Evolutionary conservation across 2,113 vertebrate species (phyloP).

Genomic region (Motacilla tschutschensis): DNA sequence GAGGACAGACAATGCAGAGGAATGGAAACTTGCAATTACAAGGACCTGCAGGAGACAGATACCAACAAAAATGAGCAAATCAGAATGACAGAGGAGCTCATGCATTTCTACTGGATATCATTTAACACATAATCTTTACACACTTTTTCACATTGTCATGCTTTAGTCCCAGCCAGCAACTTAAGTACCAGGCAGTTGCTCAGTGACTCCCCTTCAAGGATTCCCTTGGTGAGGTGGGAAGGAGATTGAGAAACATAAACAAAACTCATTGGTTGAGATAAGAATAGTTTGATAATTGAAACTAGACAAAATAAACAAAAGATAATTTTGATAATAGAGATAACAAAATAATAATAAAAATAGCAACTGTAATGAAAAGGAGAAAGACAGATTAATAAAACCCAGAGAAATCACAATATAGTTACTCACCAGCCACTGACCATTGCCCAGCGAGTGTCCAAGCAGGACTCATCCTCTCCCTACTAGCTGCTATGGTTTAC

Average conservation of each 20-base stretch:
- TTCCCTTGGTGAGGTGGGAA: neutral
- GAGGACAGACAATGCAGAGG: neutral
- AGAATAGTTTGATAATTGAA: neutral
- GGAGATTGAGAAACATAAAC: neutral
- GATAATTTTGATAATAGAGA: neutral
- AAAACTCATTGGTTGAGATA: neutral
- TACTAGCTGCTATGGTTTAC: neutral
- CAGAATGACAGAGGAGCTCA: neutral
- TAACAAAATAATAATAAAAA: neutral
- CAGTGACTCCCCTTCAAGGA: neutral
- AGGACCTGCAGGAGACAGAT: neutral
- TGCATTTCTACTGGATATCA: neutral
- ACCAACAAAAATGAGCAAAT: neutral
- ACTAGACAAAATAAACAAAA: neutral
- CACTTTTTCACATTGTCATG: neutral
- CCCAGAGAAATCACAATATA: neutral
- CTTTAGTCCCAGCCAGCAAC: neutral
- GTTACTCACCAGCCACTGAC: neutral
- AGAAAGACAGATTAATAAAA: neutral
- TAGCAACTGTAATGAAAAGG: neutral
- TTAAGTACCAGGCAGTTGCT: neutral
- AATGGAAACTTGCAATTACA: neutral
- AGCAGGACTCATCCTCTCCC: neutral
- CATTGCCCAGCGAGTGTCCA: fast-evolving
- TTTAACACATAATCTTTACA: neutral